Evolutionary conservation across 2,888 invertebrate species (phyloP), one percentile per base, ranked within the genome.

Genomic region (Diabrotica balteata): DNA sequence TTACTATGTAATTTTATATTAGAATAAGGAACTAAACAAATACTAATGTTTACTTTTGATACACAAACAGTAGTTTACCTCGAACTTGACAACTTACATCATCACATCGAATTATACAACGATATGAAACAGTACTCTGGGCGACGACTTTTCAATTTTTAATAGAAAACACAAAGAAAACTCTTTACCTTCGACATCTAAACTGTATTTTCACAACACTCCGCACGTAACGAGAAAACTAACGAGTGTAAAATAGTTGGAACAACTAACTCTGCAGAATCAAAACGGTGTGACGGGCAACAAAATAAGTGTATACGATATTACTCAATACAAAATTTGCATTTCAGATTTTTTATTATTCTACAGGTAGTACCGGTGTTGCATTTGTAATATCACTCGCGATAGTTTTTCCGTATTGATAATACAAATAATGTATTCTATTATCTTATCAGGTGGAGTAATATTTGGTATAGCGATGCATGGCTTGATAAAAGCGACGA

Each of bases 271-370:
- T 17, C 53, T 53, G 45, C 46, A 46, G 54, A 62, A 62, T 62
- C 47, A 62, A 54, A 54, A 62, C 54, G 32, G 55, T 55, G 49
- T 62, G 55, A 49, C 62, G 62, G 32, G 22, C 52, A 60, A 60
- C 51, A 49, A 32, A 49, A 32, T 52, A 32, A 32, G 32, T 32
- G 32, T 32, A 46, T 58, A 58, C 57, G 57, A 43, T 59, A 47
- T 53, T 32, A 52, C 60, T 32, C 32, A 32, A 32, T 53, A 61
- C 46, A 32, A 49, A 61, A 47, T 55, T 62, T 54, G 47, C 49
- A 62, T 62, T 62, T 52, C 22, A 44, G 32, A 45, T 9, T 47
- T 9, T 47, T 47, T 47, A 47, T 47, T 47, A 47, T 47, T 9
- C 47, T 10, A 47, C 8, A 47, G 47, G 47, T 47, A 47, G 47